Evolutionary conservation across 2,888 invertebrate species (phyloP), one percentile per base, ranked within the genome.

Genomic region (Pristionchus arcanus): DNA sequence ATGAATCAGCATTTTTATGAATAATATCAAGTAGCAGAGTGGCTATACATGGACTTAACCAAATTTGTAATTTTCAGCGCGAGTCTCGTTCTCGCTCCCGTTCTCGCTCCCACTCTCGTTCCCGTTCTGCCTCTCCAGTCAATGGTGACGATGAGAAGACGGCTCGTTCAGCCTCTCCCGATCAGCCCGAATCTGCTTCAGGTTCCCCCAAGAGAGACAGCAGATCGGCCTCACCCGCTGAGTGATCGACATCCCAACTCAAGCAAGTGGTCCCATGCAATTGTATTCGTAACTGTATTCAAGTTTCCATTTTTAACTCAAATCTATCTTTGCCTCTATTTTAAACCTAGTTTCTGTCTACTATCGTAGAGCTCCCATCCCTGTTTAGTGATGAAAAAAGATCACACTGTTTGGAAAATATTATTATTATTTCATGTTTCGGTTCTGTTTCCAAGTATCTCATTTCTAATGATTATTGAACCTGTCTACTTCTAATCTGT

Each of bases 31-130:
- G n/a, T 9, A 31, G 11, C 9, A 68, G 1, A 68, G 3, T 28
- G 28, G 31, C 5, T 31, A 11, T 4, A 21, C 15, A 71, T 71
- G 31, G 4, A 63, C 13, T 7, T 63, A 63, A 71, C n/a, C n/a
- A n/a, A 31, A 15, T 31, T 28, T 71, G 1, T 71, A 1, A 16
- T 31, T 53, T 81, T 49, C 81, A 68, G 90, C 25, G 49, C 31
- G 90, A 77, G 74, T 89, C 90, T n/a, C 90, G 42, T 49, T 49
- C 42, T 49, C 42, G 42, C 13, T 49, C 42, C 13, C 42, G 89
- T 21, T 84, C 68, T 25, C 77, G 25, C 21, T 74, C 74, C 55
- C 31, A 21, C 19, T 89, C 89, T 42, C 89, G 77, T 13, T 59
- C 81, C 16, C 68, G 66, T 68, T 86, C 55, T 71, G 66, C n/a